Evolutionary conservation across 2,888 invertebrate genomes (phyloP).

Genomic region (Scaptomyza caliginosa): DNA sequence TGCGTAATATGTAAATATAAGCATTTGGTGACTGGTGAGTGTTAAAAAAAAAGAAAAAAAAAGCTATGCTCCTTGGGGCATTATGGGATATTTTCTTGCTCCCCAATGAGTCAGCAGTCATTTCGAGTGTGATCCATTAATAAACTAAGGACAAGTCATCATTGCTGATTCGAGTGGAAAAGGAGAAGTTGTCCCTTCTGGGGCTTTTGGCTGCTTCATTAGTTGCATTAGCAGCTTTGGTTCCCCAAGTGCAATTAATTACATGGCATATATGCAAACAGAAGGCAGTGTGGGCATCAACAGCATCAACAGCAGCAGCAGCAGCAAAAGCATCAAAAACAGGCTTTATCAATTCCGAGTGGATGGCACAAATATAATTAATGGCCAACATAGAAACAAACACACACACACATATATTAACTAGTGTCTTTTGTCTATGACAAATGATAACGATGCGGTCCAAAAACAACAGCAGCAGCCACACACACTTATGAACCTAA

Average conservation of each 20-base stretch:
- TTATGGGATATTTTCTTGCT: not conserved
- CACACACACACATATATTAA: slow-evolving; percentile 3
- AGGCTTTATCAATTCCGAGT: slow-evolving; percentile 45
- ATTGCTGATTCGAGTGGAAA: slow-evolving; percentile 17
- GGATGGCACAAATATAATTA: slow-evolving; percentile 55
- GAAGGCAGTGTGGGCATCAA: not conserved
- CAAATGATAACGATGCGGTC: slow-evolving; percentile 53
- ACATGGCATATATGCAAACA: slow-evolving; percentile 10
- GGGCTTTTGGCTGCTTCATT: slow-evolving; percentile 34
- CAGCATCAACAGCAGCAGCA: not conserved
- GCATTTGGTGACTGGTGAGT: not conserved
- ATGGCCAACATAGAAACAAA: slow-evolving; percentile 31
- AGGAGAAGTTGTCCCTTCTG: not conserved
- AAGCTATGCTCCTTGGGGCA: slow-evolving; percentile 2
- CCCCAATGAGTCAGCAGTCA: slow-evolving; percentile 25
- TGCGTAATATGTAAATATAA: slow-evolving; percentile 52
- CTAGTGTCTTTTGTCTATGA: slow-evolving; percentile 40
- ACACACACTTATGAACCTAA: slow-evolving; percentile 36
- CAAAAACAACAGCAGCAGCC: not conserved
- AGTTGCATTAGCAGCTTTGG: slow-evolving; percentile 16
- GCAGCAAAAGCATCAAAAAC: slow-evolving; percentile 13
- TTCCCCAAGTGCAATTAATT: slow-evolving; percentile 35
- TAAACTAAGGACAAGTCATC: slow-evolving; percentile 25
- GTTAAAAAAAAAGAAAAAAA: not conserved
- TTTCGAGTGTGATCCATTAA: slow-evolving; percentile 27